phyloP scores from a whole-genome alignment of 1,140 invertebrate genomes.

The Apis dorsata region DNA sequence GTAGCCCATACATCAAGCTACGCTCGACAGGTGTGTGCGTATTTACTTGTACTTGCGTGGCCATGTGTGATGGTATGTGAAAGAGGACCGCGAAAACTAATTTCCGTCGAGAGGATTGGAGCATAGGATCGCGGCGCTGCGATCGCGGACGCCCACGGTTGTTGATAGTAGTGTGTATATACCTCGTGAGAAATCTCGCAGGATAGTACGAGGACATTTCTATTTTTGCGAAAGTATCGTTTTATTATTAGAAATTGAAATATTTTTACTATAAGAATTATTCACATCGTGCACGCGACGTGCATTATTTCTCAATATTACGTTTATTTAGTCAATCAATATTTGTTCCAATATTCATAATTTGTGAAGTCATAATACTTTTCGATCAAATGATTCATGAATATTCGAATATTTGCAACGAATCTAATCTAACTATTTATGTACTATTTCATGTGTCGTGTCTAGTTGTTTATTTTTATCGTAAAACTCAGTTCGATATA shows the following conservation, averaged over 20 bases:
- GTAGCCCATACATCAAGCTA: constrained; percentile 56
- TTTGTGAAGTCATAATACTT: not conserved
- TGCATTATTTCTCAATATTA: no score
- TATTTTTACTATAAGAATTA: no score
- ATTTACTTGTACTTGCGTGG: not conserved
- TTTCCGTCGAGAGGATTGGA: constrained; percentile 26
- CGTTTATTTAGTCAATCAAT: not conserved
- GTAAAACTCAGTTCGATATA: not conserved
- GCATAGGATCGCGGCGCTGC: not conserved
- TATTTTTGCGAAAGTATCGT: no score
- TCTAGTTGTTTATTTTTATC: constrained; percentile 1
- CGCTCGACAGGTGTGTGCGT: not conserved
- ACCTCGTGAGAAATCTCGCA: no score
- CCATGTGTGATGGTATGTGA: not conserved
- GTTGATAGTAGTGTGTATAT: not conserved
- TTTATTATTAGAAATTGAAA: no score
- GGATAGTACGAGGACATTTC: no score
- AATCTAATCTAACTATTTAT: not conserved
- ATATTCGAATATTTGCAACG: not conserved
- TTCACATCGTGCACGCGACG: not conserved
- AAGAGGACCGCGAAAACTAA: constrained; percentile 39
- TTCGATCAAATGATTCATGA: not conserved
- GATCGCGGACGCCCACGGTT: not conserved
- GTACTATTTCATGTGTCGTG: not conserved
- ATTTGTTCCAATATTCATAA: not conserved